Base-by-base conservation (phyloP, 1,140 invertebrate species). In the Philotrypesis tridentata region DNA sequence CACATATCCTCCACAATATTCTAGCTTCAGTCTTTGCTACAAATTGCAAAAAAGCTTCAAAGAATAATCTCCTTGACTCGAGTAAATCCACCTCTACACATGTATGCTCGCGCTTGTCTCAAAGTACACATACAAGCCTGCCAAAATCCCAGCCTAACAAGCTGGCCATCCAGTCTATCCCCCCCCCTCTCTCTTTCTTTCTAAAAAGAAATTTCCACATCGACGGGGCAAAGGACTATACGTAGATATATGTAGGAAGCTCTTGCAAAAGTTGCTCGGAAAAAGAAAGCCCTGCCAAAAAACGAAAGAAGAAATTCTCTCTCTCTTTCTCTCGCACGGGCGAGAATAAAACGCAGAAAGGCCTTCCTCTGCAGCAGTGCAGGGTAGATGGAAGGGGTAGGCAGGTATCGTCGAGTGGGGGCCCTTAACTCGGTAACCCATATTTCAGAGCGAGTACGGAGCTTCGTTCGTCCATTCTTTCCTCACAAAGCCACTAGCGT, bases 351-450 rank as follows among this genome's bases (percentile, higher is more conserved):
- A 65, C 23, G 63, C 11, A 65, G 63, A 29, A 65, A 65, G 27
- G n/a, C 37, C 37, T 43, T 72, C 29, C 70, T 70, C 37, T 48
- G 33, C 21, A 27, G 33, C 70, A 27, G 43, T 27, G 37, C 25
- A 72, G n/a, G n/a, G 68, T 80, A 84, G 65, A 82, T 71, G 78
- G 73, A 55, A 55, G 21, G 48, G 48, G 68, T 33, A 67, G 83
- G 84, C 76, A 83, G 85, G 88, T 88, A 90, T 90, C 86, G 89
- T 91, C 89, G 89, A 88, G 88, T 85, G 85, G 73, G 82, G 83
- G 55, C 86, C 86, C 89, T 90, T 88, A 90, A 90, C 89, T 90
- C 72, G 87, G 85, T 91, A 91, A 91, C 90, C 90, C 89, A 91
- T 91, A 91, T 91, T 91, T 91, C 90, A 91, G 85, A 78, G 86